Percentiles rank a stretch among this genome's conserved stretches.
Evolutionary conservation across 2,113 vertebrate genomes (phyloP).

Genomic region (Polypterus bichir): DNA sequence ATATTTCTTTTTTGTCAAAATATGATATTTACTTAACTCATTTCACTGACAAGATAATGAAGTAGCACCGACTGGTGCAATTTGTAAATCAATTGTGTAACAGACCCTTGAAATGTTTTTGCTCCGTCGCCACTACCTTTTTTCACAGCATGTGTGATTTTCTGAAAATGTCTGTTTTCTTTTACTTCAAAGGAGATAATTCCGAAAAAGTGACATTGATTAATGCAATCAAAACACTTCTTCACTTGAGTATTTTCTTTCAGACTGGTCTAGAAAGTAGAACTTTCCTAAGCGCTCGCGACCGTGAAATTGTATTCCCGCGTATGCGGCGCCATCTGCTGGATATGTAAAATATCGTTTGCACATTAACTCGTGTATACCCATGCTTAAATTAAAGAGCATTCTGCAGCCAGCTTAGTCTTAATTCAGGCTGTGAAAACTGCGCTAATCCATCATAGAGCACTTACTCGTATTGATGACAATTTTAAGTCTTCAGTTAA

Average conservation of each 20-base stretch:
- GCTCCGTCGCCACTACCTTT: constrained; percentile 50
- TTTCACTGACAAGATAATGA: constrained; percentile 17
- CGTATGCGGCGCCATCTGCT: constrained; percentile 34
- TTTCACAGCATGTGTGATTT: constrained; percentile 39
- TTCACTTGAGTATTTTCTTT: constrained; percentile 18
- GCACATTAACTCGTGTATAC: no score
- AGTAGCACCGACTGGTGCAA: constrained; percentile 28
- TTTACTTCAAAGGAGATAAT: constrained; percentile 50
- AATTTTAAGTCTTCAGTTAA: no score
- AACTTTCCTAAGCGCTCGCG: no score
- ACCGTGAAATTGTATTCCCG: no score
- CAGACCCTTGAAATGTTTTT: constrained; percentile 43
- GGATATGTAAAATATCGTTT: constrained; percentile 9
- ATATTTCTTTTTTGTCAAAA: no score
- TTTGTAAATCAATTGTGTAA: constrained; percentile 36
- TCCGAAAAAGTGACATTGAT: constrained; percentile 39
- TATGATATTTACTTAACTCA: not conserved
- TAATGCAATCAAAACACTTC: constrained; percentile 44
- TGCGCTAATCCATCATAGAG: no score
- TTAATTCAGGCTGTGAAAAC: no score
- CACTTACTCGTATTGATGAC: no score
- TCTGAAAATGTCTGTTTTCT: constrained; percentile 45
- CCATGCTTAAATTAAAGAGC: no score
- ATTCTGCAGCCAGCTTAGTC: no score
- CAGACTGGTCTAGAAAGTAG: not conserved